Conservation (phyloP, 23 tunicate species). For the Phallusia fumigata region DNA sequence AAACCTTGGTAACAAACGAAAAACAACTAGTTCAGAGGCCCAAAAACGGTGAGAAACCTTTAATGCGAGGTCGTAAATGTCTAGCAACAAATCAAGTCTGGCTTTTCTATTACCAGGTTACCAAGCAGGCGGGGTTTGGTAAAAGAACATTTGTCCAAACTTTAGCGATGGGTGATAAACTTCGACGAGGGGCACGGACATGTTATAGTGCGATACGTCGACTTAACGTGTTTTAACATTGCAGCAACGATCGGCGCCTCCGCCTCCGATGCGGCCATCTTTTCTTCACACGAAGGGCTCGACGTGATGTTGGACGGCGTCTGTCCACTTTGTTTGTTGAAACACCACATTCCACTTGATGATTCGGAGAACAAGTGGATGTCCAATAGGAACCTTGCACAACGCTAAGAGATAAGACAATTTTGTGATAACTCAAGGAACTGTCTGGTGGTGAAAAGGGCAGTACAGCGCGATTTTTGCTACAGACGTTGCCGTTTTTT, state of each 20-base stretch:
- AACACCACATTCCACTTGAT: too few relatives aligned
- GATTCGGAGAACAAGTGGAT: too few relatives aligned
- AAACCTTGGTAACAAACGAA: too few relatives aligned
- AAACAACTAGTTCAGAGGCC: too few relatives aligned
- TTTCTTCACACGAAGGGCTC: constrained; percentile 15
- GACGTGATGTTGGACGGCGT: neutral
- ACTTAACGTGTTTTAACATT: neutral
- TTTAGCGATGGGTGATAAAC: too few relatives aligned
- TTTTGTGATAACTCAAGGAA: constrained; percentile 1
- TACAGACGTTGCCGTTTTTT: neutral
- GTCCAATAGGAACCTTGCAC: neutral
- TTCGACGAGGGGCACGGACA: neutral
- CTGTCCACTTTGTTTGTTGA: neutral
- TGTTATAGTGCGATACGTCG: neutral
- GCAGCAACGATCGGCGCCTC: constrained; percentile 75
- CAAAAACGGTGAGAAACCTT: too few relatives aligned
- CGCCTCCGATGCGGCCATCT: constrained; percentile 78
- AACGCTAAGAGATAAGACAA: neutral
- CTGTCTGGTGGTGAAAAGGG: neutral
- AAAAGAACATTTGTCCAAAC: too few relatives aligned
- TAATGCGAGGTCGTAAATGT: too few relatives aligned
- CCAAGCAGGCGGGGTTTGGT: too few relatives aligned
- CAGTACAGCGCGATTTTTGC: neutral
- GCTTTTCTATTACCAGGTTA: too few relatives aligned
- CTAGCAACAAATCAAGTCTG: too few relatives aligned